A percentile compares a stretch with the other conserved stretches of the same genome.
Conservation (phyloP, 53 echinoderm and acorn worm genomes). For the Astropecten irregularis region DNA sequence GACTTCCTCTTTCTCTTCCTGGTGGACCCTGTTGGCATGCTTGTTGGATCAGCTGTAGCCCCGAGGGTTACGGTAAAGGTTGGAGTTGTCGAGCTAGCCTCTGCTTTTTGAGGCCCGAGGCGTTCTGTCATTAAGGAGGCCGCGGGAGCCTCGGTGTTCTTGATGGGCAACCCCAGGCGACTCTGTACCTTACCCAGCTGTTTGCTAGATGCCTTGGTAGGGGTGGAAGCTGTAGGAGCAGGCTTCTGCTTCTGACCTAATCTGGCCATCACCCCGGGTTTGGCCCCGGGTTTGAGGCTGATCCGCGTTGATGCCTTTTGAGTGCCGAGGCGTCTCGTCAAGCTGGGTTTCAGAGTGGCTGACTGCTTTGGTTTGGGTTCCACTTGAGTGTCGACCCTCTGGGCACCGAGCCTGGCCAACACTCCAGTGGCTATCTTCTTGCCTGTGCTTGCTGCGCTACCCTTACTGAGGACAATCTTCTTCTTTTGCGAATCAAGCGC, state of each 20-base stretch:
- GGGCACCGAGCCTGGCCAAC: conserved; percentile 24
- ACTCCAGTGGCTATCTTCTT: conserved; percentile 21
- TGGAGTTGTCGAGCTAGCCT: conserved; percentile 98
- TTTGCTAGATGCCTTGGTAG: not conserved
- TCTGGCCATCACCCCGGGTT: conserved; percentile 48
- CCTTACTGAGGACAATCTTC: not conserved
- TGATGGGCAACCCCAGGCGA: conserved; percentile 33
- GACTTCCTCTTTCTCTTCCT: conserved; percentile 48
- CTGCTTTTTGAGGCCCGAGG: conserved; percentile 85
- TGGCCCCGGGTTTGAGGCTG: not conserved
- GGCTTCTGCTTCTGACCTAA: conserved; percentile 34
- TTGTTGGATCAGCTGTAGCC: not conserved
- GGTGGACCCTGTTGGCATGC: not conserved
- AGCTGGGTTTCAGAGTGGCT: not conserved
- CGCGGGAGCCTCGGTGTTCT: conserved; percentile 41
- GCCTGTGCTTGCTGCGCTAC: not conserved
- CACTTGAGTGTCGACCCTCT: not conserved
- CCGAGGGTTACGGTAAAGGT: conserved; percentile 71
- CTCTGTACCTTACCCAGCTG: conserved; percentile 1
- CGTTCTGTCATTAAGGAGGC: conserved; percentile 68
- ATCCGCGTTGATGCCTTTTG: no score
- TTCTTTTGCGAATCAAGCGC: not conserved
- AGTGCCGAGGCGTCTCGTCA: conserved; percentile 2
- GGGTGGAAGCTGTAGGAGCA: no score
- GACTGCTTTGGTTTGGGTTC: not conserved